Evolutionary conservation across 2,888 invertebrate genomes (phyloP).

Genomic region (Dusona sp.): DNA sequence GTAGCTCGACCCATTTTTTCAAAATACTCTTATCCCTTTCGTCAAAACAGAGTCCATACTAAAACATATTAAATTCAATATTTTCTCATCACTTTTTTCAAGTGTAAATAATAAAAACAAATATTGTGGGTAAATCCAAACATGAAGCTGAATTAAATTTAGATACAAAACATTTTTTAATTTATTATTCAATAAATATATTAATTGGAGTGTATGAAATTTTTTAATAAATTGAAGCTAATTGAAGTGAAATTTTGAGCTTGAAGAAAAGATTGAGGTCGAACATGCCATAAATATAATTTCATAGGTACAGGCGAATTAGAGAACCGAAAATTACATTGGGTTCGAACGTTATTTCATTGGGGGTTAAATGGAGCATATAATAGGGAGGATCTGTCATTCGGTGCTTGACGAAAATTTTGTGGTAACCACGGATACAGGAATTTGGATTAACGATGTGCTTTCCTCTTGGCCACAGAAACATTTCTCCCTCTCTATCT

Average conservation of each 20-base stretch:
- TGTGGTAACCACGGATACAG: slow-evolving; percentile 45
- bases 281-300: neutral
- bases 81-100: neutral
- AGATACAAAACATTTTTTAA: neutral
- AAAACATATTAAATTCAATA: neutral
- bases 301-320: neutral
- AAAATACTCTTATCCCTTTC: neutral
- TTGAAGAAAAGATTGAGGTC: neutral
- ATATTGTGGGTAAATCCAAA: neutral
- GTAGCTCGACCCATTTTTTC: neutral
- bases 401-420: slow-evolving; percentile 14
- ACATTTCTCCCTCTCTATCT: slow-evolving; percentile 51
- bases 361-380: neutral
- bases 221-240: neutral
- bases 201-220: neutral
- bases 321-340: neutral
- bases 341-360: neutral
- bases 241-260: neutral
- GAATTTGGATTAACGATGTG: slow-evolving; percentile 69
- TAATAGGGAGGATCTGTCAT: slow-evolving; percentile 56
- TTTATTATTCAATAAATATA: neutral
- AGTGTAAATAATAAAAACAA: neutral
- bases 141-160: neutral
- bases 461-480: slow-evolving; percentile 54
- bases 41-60: neutral